Conservation (phyloP, 2,888 invertebrate genomes). For the Saturnia japonica region DNA sequence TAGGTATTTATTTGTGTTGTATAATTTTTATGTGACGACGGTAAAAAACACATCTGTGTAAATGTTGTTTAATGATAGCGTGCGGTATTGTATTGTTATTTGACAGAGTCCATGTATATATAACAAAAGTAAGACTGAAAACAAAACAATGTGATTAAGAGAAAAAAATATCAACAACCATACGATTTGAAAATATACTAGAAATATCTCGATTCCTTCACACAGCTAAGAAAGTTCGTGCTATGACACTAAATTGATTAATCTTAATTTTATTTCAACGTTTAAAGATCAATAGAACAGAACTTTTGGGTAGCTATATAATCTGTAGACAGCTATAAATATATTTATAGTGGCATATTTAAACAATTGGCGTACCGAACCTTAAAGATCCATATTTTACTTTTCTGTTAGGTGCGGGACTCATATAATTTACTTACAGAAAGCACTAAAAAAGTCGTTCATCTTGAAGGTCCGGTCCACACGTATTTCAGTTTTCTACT, state of each 20-base stretch:
- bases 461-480: too few species aligned
- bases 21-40: slow-evolving; percentile 3
- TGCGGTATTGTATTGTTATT: slow-evolving; percentile 18
- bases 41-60: background rate
- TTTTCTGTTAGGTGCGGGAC: too few species aligned
- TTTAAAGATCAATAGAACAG: background rate
- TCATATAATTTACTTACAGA: too few species aligned
- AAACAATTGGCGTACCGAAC: too few species aligned
- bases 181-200: slow-evolving; percentile 30
- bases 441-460: too few species aligned
- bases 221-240: background rate
- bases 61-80: slow-evolving; percentile 3
- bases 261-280: too few species aligned
- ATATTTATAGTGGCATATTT: background rate
- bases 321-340: background rate
- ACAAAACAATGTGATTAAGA: slow-evolving; percentile 38
- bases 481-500: too few species aligned
- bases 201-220: background rate
- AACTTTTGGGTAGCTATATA: background rate
- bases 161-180: slow-evolving; percentile 2
- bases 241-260: background rate
- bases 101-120: slow-evolving; percentile 70
- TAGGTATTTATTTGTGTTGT: background rate
- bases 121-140: slow-evolving; percentile 76
- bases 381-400: too few species aligned